A percentile compares a stretch with the other conserved stretches of the same genome.
phyloP scores from a whole-genome alignment of 2,797 vertebrate species.

The Amblyraja radiata region DNA sequence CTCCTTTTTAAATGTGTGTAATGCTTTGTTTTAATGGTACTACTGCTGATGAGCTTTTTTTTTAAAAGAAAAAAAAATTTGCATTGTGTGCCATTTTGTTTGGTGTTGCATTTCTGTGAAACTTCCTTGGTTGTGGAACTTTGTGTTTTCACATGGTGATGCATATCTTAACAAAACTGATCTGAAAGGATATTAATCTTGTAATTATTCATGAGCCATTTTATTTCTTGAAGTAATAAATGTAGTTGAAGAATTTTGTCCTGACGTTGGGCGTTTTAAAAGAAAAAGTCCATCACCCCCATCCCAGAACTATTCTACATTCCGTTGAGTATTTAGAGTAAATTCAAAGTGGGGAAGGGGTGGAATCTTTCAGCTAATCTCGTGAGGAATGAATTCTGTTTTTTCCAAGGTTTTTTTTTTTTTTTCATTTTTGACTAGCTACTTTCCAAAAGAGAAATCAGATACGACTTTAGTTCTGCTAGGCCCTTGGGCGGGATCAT shows the following conservation, averaged over 20 bases:
- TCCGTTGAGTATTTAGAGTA: constrained; percentile 48
- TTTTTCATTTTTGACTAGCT: neutral
- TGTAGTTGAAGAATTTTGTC: constrained; percentile 36
- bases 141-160: constrained; percentile 34
- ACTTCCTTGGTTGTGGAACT: constrained; percentile 11
- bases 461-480: neutral
- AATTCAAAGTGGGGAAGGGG: constrained; percentile 58
- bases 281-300: neutral
- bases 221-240: constrained; percentile 38
- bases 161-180: constrained; percentile 30
- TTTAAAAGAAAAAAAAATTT: neutral
- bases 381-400: constrained; percentile 54
- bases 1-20: constrained; percentile 30
- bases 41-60: constrained; percentile 35
- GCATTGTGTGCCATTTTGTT: constrained; percentile 38
- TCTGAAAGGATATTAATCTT: constrained; percentile 35
- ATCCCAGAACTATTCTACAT: constrained; percentile 38
- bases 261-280: constrained; percentile 32
- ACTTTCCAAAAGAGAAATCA: constrained; percentile 1
- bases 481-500: constrained; percentile 41
- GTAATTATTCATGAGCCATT: constrained; percentile 36
- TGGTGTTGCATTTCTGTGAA: constrained; percentile 33
- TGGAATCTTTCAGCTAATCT: constrained; percentile 52
- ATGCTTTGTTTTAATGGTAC: constrained; percentile 38
- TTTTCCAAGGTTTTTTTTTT: neutral